Evolutionary conservation across 2,113 vertebrate genomes (phyloP), one percentile per base, ranked within the genome.

Genomic region (Stercorarius parasiticus): DNA sequence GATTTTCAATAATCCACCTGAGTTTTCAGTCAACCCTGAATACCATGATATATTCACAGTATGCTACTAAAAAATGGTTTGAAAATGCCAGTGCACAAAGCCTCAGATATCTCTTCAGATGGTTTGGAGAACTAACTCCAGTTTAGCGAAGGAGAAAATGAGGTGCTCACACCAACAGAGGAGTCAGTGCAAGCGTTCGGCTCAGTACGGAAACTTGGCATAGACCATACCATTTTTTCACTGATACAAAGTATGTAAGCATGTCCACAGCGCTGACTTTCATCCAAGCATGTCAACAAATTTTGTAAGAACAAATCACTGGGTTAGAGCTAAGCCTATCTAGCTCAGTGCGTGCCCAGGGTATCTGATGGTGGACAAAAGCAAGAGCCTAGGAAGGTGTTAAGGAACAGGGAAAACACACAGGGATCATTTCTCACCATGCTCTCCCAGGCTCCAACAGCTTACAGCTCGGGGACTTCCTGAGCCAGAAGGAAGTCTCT

Each of bases 321-420:
- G 45, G 17, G 12, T 77, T 73, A 82, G 8, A 89, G 15, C 13
- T 30, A 72, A 62, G 18, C n/a, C 38, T 67, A 18, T n/a, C 30
- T n/a, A 47, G 20, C 32, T 61, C 56, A 50, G 43, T 14, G 23
- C 0, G 0, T 50, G 42, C 8, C 15, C 3, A 4, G 11, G 11
- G 3, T 38, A 18, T 70, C 47, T 67, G 73, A 16, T 16, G 36
- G n/a, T 34, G 21, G 40, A 36, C 27, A 64, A 87, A 82, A 79
- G 22, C 9, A 50, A 52, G n/a, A 29, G 11, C 0, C 0, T 22
- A n/a, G 20, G 52, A 79, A 55, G 42, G 42, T 55, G 59, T 67
- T 91, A 85, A 59, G 20, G 43, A 82, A 10, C 38, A 50, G 10
- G 22, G 38, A 69, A 76, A 92, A 40, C 34, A 82, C 5, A 64